These are phyloP conservation scores for Diadema setosum DNA, from an alignment of 35 echinoderm and acorn worm genomes.

Conservation along the genomic window DNA sequence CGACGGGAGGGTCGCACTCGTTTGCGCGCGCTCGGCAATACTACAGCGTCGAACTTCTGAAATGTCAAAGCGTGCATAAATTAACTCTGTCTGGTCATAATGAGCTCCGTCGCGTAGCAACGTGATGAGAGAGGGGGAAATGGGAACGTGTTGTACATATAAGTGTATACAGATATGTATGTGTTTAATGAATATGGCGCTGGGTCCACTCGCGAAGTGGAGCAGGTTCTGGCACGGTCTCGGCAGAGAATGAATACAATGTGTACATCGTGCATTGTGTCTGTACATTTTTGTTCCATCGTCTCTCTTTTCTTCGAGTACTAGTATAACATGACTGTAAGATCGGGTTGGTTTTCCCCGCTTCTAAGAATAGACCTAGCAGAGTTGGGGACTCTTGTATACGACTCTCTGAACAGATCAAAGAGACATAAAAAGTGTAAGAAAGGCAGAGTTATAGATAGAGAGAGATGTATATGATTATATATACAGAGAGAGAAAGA, in stretches of 20 bases:
- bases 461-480: too few species aligned
- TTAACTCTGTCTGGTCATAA: conserved; percentile 1
- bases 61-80: not conserved
- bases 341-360: too few species aligned
- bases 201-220: not conserved
- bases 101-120: not conserved
- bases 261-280: not conserved
- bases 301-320: not conserved
- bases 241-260: not conserved
- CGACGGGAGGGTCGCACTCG: not conserved
- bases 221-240: too few species aligned
- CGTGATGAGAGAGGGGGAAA: not conserved
- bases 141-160: not conserved
- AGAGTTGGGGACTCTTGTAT: too few species aligned
- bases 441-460: too few species aligned
- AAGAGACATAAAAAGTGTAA: too few species aligned
- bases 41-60: not conserved
- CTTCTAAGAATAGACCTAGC: too few species aligned
- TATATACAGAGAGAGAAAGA: too few species aligned
- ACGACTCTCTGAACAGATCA: too few species aligned
- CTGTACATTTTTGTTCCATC: not conserved
- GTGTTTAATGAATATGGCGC: not conserved
- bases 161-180: too few species aligned
- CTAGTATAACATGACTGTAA: too few species aligned
- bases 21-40: not conserved